Percentiles rank a stretch among this genome's conserved stretches.
phyloP scores from a whole-genome alignment of 2,797 vertebrate species.

The Threskiornis aethiopicus region DNA sequence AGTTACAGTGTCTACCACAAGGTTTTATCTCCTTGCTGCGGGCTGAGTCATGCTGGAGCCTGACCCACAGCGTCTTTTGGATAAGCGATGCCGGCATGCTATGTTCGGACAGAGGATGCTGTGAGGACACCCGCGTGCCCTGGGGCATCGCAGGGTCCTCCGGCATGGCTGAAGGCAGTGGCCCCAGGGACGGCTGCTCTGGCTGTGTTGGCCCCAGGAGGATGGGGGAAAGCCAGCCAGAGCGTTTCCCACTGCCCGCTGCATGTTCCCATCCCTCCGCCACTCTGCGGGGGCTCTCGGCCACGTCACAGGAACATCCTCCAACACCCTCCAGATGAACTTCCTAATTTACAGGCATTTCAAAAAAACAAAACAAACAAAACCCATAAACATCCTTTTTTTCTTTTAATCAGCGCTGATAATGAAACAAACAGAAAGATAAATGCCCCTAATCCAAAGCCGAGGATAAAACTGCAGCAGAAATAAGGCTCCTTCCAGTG shows the following conservation, averaged over 20 bases:
- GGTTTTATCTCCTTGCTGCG: accelerated
- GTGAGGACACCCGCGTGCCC: background rate
- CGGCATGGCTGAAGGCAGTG: background rate
- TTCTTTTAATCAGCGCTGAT: slow-evolving; percentile 36
- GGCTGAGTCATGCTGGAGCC: background rate
- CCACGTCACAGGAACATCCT: background rate
- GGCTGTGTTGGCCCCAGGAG: background rate
- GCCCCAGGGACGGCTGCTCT: background rate
- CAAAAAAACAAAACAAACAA: background rate
- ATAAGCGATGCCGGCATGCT: background rate
- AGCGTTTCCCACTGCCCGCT: background rate
- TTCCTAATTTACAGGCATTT: background rate
- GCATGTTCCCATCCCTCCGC: accelerated
- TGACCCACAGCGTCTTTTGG: background rate
- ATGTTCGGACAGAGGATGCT: background rate
- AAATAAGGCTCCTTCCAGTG: background rate
- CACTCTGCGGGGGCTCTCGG: background rate
- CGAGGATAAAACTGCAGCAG: background rate
- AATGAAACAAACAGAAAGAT: slow-evolving; percentile 1
- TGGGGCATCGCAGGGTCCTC: background rate
- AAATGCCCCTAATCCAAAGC: slow-evolving; percentile 13
- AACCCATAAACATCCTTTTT: background rate
- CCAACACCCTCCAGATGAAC: background rate
- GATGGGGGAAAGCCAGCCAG: background rate
- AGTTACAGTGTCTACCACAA: background rate